These are phyloP conservation scores for Timandra comae DNA, from an alignment of 2,888 invertebrate species.

Conservation along the genomic window DNA sequence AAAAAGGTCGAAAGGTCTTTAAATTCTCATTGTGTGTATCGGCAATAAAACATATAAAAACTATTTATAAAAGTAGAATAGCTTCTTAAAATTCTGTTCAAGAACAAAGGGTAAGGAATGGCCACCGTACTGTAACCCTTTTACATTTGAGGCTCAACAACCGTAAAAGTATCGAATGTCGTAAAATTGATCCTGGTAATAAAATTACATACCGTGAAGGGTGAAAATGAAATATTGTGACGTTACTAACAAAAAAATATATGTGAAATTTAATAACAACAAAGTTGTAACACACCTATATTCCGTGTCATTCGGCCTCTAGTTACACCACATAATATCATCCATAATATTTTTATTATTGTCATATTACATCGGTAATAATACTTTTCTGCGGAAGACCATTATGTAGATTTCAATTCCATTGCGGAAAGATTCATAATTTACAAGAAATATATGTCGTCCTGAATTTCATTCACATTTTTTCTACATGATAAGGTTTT, in stretches of 20 bases:
- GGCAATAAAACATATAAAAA: slow-evolving; percentile 27
- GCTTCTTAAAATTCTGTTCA: slow-evolving; percentile 37
- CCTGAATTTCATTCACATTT: slow-evolving; percentile 22
- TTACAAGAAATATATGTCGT: slow-evolving; percentile 27
- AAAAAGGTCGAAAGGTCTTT: slow-evolving; percentile 11
- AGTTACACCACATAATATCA: slow-evolving; percentile 24
- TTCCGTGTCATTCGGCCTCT: slow-evolving; percentile 5
- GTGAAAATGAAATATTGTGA: slow-evolving; percentile 59
- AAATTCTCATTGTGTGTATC: slow-evolving; percentile 15
- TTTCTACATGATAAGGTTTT: slow-evolving; percentile 10
- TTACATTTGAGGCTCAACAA: slow-evolving; percentile 57
- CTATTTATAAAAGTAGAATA: slow-evolving; percentile 32
- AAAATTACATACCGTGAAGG: slow-evolving; percentile 58
- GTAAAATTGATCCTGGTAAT: slow-evolving; percentile 64
- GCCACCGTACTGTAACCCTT: slow-evolving; percentile 52
- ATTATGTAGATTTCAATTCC: slow-evolving; percentile 33
- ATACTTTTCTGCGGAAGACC: slow-evolving; percentile 24
- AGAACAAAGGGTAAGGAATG: slow-evolving; percentile 43
- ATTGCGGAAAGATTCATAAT: slow-evolving; percentile 32
- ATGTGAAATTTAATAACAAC: slow-evolving; percentile 34
- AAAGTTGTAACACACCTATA: too few relatives aligned
- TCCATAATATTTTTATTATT: slow-evolving; percentile 26
- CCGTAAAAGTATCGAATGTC: slow-evolving; percentile 66
- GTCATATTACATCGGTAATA: slow-evolving; percentile 22
- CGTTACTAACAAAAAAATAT: slow-evolving; percentile 37